Base-by-base conservation (phyloP, 2,888 invertebrate species). In the Nomada lathburiana region DNA sequence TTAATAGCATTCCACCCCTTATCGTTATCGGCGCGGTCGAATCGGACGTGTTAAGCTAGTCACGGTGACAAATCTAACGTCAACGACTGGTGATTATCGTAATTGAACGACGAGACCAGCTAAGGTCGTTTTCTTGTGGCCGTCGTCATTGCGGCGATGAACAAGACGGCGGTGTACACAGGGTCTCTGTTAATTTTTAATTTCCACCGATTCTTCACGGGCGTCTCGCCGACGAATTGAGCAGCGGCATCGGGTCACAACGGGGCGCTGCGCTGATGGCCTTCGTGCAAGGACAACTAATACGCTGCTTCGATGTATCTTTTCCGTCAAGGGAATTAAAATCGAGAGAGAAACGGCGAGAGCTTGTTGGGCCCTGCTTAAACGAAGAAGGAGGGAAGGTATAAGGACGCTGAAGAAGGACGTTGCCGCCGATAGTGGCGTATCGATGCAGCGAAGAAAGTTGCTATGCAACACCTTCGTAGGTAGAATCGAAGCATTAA, bases 201-300 rank as follows among this genome's bases (percentile, higher is more conserved):
- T 91, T 92, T 91, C 86, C 83, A 80, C 69, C 85, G 86, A 91
- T 89, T 89, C 86, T 90, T 89, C 88, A 90, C 89, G 89, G 86
- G 86, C 82, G 81, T 89, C 88, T 72, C 74, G 86, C 65, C 69
- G 83, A 87, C 80, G 76, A 78, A 84, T 82, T 84, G 42, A 70
- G 57, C 82, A 62, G 63, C 78, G 68, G 50, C 65, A 52, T 68
- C 67, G 76, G 63, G 42, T 23, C 59, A 55, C 74, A 57, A 36
- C 60, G 77, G 76, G 60, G 7, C 9, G 36, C 36, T 36, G 52
- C 65, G 71, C 36, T 68, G 75, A 82, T 75, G 75, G 71, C 68
- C 65, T 71, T 64, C 23, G 75, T 68, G 76, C 72, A 82, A 76
- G 75, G 70, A 81, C 82, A 74, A 81, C 70, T 65, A 62, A 71